A percentile compares a stretch with the other conserved stretches of the same genome.
Evolutionary conservation across 2,113 vertebrate species (phyloP).

Genomic region (Nestor notabilis): DNA sequence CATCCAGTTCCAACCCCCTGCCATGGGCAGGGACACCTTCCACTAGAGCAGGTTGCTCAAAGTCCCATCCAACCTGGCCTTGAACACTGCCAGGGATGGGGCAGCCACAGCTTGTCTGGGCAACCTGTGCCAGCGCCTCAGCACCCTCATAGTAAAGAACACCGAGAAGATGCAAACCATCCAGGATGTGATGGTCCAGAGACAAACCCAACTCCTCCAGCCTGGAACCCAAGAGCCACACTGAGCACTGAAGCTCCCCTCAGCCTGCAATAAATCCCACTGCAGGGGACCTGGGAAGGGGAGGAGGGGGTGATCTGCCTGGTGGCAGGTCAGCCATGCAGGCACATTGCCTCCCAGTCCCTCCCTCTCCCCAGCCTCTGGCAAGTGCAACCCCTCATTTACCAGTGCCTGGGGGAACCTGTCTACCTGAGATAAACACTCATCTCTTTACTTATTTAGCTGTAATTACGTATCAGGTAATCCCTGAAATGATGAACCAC

Average conservation of each 20-base stretch:
- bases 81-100: not conserved
- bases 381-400: not conserved
- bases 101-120: not conserved
- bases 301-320: not conserved
- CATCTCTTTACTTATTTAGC: not conserved
- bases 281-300: not conserved
- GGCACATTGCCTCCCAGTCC: not conserved
- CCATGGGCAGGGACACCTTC: not conserved
- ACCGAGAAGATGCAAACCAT: not conserved
- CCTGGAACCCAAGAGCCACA: not conserved
- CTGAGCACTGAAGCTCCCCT: not conserved
- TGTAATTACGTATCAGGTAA: not conserved
- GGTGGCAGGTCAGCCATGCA: fast-evolving
- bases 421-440: fast-evolving
- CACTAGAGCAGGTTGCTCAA: not conserved
- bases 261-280: fast-evolving
- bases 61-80: not conserved
- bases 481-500: not conserved
- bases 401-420: not conserved
- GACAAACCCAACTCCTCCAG: not conserved
- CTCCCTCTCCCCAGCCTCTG: not conserved
- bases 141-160: not conserved
- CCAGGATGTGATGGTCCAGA: not conserved
- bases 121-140: not conserved
- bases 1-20: not conserved